Base-by-base conservation (phyloP, 1,140 invertebrate species). In the Monochamus saltuarius region DNA sequence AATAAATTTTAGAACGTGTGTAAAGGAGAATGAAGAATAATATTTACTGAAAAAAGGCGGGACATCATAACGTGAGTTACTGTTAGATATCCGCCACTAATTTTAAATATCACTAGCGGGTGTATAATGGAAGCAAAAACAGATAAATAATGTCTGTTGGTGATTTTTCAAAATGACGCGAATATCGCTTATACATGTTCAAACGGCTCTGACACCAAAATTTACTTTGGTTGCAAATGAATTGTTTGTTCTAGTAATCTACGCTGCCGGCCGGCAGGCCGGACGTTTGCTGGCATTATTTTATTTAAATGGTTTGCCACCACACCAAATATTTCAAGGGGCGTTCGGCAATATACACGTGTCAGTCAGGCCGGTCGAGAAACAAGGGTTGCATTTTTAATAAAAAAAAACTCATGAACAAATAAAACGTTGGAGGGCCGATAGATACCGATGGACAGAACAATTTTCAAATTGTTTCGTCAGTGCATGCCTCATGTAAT, bases 191-290 rank as follows among this genome's bases (percentile, higher is more conserved):
- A 51, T 64, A 45, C 56, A 50, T 50, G 50, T 47, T 19, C 51
- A 49, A 49, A 16, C n/a, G 43, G 34, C 17, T 42, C 45, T 50
- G 56, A 58, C 56, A 58, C n/a, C 47, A 50, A 59, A 64, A 64
- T 64, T 52, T 64, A 59, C 62, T 64, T 64, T 60, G 56, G 57
- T 64, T 64, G 53, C 62, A 64, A 64, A 64, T 60, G 62, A 64
- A 64, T 60, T 64, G 62, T 64, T 64, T 64, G 57, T 56, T 53
- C 50, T 56, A 43, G 57, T 64, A 64, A 64, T 64, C 62, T 64
- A 60, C 62, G 43, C 46, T 46, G 42, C 16, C 56, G 56, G 52
- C 38, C 53, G 58, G 19, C 51, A 11, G 14, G 11, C 6, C 13
- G 22, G 45, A 52, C 55, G 46, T 47, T 57, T 59, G 57, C 55